These are phyloP conservation scores for Phataginus tricuspis DNA, from an alignment of 2,797 vertebrate genomes.

Conservation along the genomic window DNA sequence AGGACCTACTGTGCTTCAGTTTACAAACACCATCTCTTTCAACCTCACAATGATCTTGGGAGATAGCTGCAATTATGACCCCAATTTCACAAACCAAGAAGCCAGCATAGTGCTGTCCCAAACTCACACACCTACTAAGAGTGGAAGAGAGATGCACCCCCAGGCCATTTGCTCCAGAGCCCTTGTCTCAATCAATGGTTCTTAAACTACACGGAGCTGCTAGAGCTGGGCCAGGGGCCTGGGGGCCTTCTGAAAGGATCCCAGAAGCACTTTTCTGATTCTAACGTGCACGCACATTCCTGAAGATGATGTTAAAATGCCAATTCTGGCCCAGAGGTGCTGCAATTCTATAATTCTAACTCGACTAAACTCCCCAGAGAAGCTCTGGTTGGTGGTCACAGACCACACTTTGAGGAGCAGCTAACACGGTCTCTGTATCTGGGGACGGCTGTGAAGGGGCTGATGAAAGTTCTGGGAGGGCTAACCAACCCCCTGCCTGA, in stretches of 20 bases:
- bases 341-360: background rate
- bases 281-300: accelerated
- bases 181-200: background rate
- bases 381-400: background rate
- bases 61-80: too few species aligned
- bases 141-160: background rate
- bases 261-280: background rate
- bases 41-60: background rate
- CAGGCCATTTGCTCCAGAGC: background rate
- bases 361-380: background rate
- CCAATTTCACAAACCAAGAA: background rate
- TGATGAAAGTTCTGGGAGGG: background rate
- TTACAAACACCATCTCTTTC: background rate
- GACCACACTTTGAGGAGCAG: background rate
- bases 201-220: background rate
- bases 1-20: background rate
- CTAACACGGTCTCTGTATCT: background rate
- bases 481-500: background rate
- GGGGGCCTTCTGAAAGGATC: background rate
- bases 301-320: background rate
- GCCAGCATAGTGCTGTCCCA: background rate
- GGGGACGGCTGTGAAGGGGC: background rate
- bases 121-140: background rate
- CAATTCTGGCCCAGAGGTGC: background rate
- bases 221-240: too few species aligned